Conservation (phyloP, 1,140 invertebrate species). For the Drosophila ercepeae region DNA sequence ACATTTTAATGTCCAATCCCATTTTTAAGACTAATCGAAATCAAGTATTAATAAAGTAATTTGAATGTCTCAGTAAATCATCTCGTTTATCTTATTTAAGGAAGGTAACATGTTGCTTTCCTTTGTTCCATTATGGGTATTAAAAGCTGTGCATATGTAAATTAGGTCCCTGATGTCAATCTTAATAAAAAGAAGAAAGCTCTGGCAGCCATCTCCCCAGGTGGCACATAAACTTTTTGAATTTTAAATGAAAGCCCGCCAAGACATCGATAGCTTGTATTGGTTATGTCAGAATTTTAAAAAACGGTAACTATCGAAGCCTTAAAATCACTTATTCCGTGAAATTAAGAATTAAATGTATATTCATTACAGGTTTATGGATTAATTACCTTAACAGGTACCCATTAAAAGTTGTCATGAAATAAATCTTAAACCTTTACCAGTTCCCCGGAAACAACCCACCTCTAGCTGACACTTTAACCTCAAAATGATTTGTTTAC, state of each 20-base stretch:
- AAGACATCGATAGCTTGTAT: background rate
- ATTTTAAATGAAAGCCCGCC: constrained; percentile 32
- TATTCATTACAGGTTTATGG: background rate
- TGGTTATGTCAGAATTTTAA: background rate
- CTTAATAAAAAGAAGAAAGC: constrained; percentile 15
- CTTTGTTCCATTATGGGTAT: constrained; percentile 9
- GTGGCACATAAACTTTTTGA: background rate
- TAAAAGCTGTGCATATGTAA: constrained; percentile 24
- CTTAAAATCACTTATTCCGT: background rate
- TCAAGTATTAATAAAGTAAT: constrained; percentile 63
- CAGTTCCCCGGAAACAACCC: background rate
- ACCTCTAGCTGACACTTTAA: constrained; percentile 42
- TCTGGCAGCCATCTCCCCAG: constrained; percentile 4
- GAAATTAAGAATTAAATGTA: background rate
- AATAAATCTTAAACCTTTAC: background rate
- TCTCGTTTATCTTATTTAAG: background rate
- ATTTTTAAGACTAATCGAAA: constrained; percentile 41
- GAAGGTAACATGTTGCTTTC: constrained; percentile 11
- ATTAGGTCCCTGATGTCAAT: constrained; percentile 16
- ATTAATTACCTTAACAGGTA: background rate
- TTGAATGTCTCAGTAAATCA: constrained; percentile 24
- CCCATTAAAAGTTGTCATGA: background rate
- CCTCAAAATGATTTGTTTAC: constrained; percentile 83
- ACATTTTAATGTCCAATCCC: constrained; percentile 45
- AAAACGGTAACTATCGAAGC: background rate